phyloP scores from a whole-genome alignment of 2,797 vertebrate species.

The Chaetodon trifasciatus region DNA sequence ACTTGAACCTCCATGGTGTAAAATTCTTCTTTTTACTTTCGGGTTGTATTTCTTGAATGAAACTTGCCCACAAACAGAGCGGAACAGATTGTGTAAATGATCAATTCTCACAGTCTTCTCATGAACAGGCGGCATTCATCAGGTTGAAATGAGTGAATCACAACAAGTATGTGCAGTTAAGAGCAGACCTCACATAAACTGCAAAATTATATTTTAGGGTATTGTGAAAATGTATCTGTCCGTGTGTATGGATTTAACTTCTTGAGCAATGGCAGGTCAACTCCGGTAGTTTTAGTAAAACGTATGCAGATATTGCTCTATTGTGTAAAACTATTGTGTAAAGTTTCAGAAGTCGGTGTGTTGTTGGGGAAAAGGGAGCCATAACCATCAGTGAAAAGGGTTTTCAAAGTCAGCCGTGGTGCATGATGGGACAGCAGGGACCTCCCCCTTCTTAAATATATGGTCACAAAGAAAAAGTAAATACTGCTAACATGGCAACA shows the following conservation, averaged over 20 bases:
- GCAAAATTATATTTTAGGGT: background rate
- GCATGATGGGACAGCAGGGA: conserved; percentile 46
- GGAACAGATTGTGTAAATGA: background rate
- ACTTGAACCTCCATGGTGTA: background rate
- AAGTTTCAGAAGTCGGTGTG: conserved; percentile 22
- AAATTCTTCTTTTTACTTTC: background rate
- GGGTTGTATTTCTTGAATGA: background rate
- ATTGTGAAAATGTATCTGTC: background rate
- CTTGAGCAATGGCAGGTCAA: background rate
- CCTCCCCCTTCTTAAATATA: conserved; percentile 37
- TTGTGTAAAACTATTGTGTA: conserved; percentile 4
- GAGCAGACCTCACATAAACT: background rate
- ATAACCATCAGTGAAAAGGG: conserved; percentile 35
- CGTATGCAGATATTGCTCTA: background rate
- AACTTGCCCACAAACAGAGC: background rate
- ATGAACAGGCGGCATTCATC: background rate
- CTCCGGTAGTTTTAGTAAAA: background rate
- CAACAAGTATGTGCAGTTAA: background rate
- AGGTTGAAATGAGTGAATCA: conserved; percentile 1
- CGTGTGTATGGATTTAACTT: conserved; percentile 2
- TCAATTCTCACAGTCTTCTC: background rate
- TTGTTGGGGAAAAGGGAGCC: conserved; percentile 16
- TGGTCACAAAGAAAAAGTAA: conserved; percentile 47
- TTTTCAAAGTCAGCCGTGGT: conserved; percentile 43
- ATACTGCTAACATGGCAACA: conserved; percentile 37